Percentiles rank a stretch among this genome's conserved stretches.
These are phyloP conservation scores for Cordilura impudica DNA, from an alignment of 2,888 invertebrate genomes.

Conservation along the genomic window DNA sequence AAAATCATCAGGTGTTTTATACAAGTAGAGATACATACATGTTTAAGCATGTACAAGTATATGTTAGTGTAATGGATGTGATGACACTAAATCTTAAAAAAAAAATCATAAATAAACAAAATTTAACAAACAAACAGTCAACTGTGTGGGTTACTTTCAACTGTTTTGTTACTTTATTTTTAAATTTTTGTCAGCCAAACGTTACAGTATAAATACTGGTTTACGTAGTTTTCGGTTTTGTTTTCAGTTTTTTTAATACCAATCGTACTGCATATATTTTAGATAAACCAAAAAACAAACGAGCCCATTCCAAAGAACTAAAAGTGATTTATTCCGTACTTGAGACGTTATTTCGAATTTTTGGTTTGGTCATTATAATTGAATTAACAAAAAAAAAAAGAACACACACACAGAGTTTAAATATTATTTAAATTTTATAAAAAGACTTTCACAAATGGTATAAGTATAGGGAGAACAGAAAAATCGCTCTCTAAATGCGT, in stretches of 20 bases:
- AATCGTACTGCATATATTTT: slow-evolving; percentile 48
- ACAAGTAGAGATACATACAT: slow-evolving; percentile 9
- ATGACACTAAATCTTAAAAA: not conserved
- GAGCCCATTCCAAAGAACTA: not conserved
- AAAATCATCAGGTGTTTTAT: not conserved
- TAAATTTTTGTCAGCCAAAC: slow-evolving; percentile 61
- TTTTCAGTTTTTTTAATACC: slow-evolving; percentile 44
- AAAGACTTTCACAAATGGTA: slow-evolving; percentile 33
- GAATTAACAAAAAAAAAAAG: not conserved
- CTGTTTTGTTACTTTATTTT: slow-evolving; percentile 55
- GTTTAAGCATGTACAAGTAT: not conserved
- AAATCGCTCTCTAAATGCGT: not conserved
- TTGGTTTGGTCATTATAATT: not conserved
- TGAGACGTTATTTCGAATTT: slow-evolving; percentile 23
- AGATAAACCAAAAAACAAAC: slow-evolving; percentile 10
- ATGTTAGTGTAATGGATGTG: not conserved
- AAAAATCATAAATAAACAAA: not conserved
- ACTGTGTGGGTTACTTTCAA: slow-evolving; percentile 58
- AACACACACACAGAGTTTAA: not conserved
- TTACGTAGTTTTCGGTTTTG: slow-evolving; percentile 33
- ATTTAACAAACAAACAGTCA: slow-evolving; percentile 32
- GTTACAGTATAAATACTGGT: slow-evolving; percentile 70
- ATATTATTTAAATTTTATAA: not conserved
- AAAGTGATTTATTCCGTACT: slow-evolving; percentile 48
- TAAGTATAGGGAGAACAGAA: slow-evolving; percentile 13